Base-by-base conservation (phyloP, 2,888 invertebrate genomes). In the Dendrolimus pini region DNA sequence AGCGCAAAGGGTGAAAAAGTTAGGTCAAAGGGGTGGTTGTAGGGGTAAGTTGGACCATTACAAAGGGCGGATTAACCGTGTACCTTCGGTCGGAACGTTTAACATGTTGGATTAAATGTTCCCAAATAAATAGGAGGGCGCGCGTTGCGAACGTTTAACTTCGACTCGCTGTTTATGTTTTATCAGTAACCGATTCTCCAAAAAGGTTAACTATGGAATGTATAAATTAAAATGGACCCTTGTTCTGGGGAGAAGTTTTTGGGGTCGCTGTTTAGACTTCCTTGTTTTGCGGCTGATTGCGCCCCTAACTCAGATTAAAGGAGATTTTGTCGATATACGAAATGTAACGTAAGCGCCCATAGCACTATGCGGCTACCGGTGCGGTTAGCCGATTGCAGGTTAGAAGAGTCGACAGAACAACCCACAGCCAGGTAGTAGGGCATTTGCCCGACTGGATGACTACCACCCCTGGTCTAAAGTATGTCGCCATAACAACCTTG, bases 1-100 rank as follows among this genome's bases (percentile, higher is more conserved):
- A 8, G 12, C 47, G 8, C 9, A 47, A 47, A 47, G 47, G 47
- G 47, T 61, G 64, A 75, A 74, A 75, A 77, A 71, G 63, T 71
- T 57, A 60, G 61, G 59, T 62, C 62, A 69, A 73, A 74, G 76
- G 47, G 47, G 30, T 30, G 74, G 71, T 70, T 66, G 18, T 18
- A 54, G 56, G 62, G 62, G 65, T 61, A 75, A 76, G 71, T 77
- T 71, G 65, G 68, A 61, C 68, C 71, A 76, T 80, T 78, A 78
- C 71, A 74, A 76, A 72, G 74, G 74, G 62, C 62, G 72, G 78
- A 75, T 80, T 78, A 78, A 67, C 69, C 69, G 68, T 72, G 77
- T 75, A 75, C 72, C 75, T 76, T 74, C 67, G 54, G 54, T 54
- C 47, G 30, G 54, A 53, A n/a, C 58, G 56, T 42, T 47, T 53